Evolutionary conservation across 2,888 invertebrate genomes (phyloP).

Genomic region (Chloroclysta siterata): DNA sequence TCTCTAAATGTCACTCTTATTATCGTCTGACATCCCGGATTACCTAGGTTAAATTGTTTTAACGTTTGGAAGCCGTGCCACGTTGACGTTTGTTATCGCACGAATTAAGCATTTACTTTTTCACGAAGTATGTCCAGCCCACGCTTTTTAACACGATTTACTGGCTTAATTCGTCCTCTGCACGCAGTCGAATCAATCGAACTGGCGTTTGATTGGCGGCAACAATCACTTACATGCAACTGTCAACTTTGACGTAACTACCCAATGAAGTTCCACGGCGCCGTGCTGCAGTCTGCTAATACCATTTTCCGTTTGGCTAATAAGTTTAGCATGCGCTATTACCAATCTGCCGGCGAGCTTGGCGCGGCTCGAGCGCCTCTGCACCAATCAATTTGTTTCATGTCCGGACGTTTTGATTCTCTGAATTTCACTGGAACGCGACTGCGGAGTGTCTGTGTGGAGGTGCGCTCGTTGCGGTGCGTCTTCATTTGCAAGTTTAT

Average conservation of each 20-base stretch:
- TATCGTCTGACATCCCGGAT: constrained; percentile 82
- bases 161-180: constrained; percentile 61
- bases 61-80: constrained; percentile 74
- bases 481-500: constrained; percentile 75
- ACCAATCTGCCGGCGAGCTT: constrained; percentile 80
- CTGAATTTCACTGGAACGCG: constrained; percentile 67
- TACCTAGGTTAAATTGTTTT: constrained; percentile 83
- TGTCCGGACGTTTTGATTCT: constrained; percentile 80
- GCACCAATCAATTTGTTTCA: constrained; percentile 82
- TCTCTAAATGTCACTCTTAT: constrained; percentile 84
- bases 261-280: constrained; percentile 74
- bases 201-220: constrained; percentile 75
- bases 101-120: constrained; percentile 67
- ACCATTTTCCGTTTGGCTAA: constrained; percentile 83
- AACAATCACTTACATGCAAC: constrained; percentile 78
- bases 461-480: constrained; percentile 67
- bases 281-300: constrained; percentile 71
- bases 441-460: constrained; percentile 41
- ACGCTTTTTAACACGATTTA: constrained; percentile 60
- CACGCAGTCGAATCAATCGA: constrained; percentile 63
- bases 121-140: constrained; percentile 44
- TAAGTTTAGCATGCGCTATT: constrained; percentile 84
- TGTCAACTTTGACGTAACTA: constrained; percentile 75
- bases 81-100: constrained; percentile 72
- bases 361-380: constrained; percentile 68